These are phyloP conservation scores for Epinephelus lanceolatus DNA, from an alignment of 2,113 vertebrate species.

Conservation along the genomic window DNA sequence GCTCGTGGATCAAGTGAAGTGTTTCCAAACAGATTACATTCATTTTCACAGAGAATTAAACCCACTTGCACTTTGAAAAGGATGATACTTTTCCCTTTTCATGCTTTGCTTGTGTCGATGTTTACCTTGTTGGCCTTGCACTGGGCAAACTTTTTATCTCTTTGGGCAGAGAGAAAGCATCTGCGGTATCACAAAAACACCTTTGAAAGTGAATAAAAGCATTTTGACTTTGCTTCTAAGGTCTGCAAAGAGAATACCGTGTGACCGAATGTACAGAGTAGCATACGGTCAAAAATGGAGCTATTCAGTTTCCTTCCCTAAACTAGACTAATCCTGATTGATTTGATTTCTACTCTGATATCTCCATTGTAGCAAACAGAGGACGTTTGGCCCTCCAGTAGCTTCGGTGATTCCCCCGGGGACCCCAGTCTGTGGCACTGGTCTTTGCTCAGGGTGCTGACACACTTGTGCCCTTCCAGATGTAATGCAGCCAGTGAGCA, in stretches of 20 bases:
- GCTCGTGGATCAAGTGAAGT: too few species aligned
- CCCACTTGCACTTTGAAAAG: too few species aligned
- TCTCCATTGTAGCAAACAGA: slow-evolving; percentile 35
- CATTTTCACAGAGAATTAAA: too few species aligned
- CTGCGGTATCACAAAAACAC: not conserved
- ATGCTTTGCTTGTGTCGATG: too few species aligned
- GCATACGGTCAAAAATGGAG: not conserved
- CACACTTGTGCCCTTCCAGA: slow-evolving; percentile 45
- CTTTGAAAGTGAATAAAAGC: not conserved
- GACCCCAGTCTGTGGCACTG: slow-evolving; percentile 23
- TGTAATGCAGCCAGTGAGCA: slow-evolving; percentile 39
- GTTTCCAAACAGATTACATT: too few species aligned
- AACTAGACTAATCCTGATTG: slow-evolving; percentile 8
- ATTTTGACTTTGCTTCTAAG: not conserved
- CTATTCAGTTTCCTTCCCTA: not conserved
- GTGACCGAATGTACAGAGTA: not conserved
- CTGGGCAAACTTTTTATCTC: not conserved
- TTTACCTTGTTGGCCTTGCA: too few species aligned
- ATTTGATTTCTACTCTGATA: slow-evolving; percentile 1
- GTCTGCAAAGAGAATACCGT: not conserved
- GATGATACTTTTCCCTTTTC: too few species aligned
- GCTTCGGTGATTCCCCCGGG: slow-evolving; percentile 8
- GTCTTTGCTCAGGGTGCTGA: slow-evolving; percentile 43
- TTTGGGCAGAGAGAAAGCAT: not conserved
- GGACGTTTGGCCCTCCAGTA: slow-evolving; percentile 7